Evolutionary conservation across 2,113 vertebrate genomes (phyloP), one percentile per base, ranked within the genome.

Genomic region (Perognathus longimembris): DNA sequence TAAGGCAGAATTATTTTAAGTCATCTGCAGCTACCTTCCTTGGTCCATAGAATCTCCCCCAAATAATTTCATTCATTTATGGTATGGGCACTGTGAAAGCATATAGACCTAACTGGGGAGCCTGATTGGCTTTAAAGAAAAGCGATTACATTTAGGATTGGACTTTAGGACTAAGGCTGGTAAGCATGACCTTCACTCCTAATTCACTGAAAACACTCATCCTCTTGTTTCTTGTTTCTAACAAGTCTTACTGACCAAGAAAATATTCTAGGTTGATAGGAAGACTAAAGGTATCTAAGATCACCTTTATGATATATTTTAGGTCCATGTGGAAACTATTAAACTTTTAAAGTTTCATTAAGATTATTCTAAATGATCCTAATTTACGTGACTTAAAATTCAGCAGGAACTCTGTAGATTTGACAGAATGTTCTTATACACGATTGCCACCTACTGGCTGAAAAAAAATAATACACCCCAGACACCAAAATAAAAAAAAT

Each of bases 361-460:
- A 45, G 45, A 63, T 40, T 69, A 54, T 84, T 28, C 32, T 14
- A 77, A 81, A 78, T 32, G 24, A 88, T 82, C 74, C 22, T 17
- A 94, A 74, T 93, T 88, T 70, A 78, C 22, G 57, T 9, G 67
- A 90, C 22, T 78, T 36, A 93, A 83, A 78, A 1, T 63, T 92
- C 77, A 73, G 4, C 67, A 12, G 30, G 7, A 89, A 63, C 73
- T 73, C 6, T 3, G 4, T n/a, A 18, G 42, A 87, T 38, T 7
- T 28, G 6, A 75, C 70, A 92, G 11, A 50, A 66, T 89, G 84
- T 92, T 73, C 64, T 78, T 85, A 74, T 30, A 78, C 24, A 63
- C 38, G 64, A 61, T 78, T 76, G 45, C 22, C 82, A 90, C 42
- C 69, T 90, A 85, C 70, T 90, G 45, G 40, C 24, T 88, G n/a